Conservation (phyloP, 2,797 vertebrate genomes). For the Sebastes steindachneri region DNA sequence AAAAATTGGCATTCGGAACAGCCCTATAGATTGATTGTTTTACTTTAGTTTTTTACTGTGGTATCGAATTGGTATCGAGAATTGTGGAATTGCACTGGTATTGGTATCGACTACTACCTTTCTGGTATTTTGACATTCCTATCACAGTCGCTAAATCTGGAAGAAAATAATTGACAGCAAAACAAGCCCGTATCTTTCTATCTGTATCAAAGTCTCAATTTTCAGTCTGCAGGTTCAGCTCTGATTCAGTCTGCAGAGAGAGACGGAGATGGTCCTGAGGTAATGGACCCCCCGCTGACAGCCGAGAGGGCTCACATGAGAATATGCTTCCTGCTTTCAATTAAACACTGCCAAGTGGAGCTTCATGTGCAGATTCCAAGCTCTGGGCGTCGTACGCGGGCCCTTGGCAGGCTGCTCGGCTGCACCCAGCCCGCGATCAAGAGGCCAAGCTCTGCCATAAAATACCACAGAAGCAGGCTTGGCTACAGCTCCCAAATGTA, state of each 20-base stretch:
- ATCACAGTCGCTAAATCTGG: not conserved
- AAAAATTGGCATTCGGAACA: no score
- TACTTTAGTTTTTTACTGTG: no score
- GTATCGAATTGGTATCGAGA: no score
- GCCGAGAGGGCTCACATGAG: conserved; percentile 43
- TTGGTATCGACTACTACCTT: no score
- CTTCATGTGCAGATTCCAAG: conserved; percentile 47
- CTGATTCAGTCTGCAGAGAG: conserved; percentile 4
- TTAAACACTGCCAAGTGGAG: conserved; percentile 67
- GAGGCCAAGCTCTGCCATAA: conserved; percentile 55
- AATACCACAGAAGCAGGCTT: conserved; percentile 52
- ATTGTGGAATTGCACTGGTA: no score
- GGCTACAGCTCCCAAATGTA: conserved; percentile 26
- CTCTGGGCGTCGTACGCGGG: conserved; percentile 40
- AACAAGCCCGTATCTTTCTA: not conserved
- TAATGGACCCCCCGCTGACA: conserved; percentile 28
- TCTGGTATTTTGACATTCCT: not conserved
- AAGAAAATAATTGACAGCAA: not conserved
- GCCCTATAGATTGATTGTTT: no score
- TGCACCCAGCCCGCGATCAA: conserved; percentile 50
- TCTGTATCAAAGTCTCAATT: not conserved
- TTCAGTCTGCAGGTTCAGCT: not conserved
- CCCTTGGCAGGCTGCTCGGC: conserved; percentile 55
- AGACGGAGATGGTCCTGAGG: conserved; percentile 22
- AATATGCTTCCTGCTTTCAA: conserved; percentile 68